A percentile compares a stretch with the other conserved stretches of the same genome.
These are phyloP conservation scores for Microcebus ravelobensis DNA, from an alignment of 2,113 vertebrate genomes.

Conservation along the genomic window DNA sequence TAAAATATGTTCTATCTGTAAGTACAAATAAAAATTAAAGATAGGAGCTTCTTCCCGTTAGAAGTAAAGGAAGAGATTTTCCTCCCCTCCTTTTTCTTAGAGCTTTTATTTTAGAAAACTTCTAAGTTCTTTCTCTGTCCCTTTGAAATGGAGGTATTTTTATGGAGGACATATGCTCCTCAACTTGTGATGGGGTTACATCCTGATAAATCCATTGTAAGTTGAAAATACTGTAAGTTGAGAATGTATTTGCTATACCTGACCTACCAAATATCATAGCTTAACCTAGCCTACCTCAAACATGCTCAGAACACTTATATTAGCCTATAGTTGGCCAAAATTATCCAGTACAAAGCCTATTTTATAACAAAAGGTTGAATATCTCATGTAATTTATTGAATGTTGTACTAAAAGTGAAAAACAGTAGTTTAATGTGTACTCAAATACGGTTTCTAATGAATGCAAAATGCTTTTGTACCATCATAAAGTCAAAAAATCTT, in stretches of 20 bases:
- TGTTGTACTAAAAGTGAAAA: background rate
- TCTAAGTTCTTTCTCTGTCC: background rate
- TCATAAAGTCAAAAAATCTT: background rate
- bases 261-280: background rate
- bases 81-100: background rate
- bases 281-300: background rate
- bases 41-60: background rate
- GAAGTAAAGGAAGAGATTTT: background rate
- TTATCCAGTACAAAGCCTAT: background rate
- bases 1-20: background rate
- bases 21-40: background rate
- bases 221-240: background rate
- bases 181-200: background rate
- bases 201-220: background rate
- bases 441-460: background rate
- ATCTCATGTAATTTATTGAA: background rate
- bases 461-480: background rate
- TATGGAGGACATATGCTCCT: background rate
- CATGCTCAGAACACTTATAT: background rate
- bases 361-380: background rate
- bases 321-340: background rate
- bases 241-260: background rate
- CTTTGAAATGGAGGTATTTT: slow-evolving; percentile 8
- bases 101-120: background rate
- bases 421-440: background rate